phyloP scores from a whole-genome alignment of 2,113 vertebrate species.

The Silurus meridionalis region DNA sequence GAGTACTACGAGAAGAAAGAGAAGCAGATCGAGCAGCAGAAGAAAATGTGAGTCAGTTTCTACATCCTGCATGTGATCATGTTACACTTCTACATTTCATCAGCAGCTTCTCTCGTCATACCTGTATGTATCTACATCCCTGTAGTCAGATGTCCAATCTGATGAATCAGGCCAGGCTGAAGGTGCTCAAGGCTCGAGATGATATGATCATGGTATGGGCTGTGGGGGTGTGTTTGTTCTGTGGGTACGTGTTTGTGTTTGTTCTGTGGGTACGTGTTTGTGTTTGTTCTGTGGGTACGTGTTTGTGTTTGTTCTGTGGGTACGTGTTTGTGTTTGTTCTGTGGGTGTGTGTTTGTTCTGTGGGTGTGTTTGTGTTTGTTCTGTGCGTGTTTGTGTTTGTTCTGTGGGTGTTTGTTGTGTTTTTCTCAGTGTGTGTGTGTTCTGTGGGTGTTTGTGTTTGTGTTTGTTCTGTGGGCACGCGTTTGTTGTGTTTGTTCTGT shows the following conservation, averaged over 20 bases:
- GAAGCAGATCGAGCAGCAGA: constrained; percentile 98
- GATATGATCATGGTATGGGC: constrained; percentile 89
- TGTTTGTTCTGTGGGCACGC: too few species aligned
- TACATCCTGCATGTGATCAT: neutral
- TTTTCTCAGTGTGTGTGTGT: too few species aligned
- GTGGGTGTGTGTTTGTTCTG: too few species aligned
- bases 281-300: neutral
- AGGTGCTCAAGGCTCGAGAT: constrained; percentile 94
- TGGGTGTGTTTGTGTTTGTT: too few species aligned
- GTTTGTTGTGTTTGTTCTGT: neutral
- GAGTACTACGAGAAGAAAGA: constrained; percentile 99
- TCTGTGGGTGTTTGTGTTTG: too few species aligned
- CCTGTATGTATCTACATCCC: constrained; percentile 27
- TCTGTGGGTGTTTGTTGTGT: too few species aligned
- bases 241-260: neutral
- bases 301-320: neutral
- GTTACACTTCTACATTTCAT: neutral
- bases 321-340: too few species aligned
- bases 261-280: neutral
- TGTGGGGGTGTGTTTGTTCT: neutral
- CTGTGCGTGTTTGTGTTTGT: too few species aligned
- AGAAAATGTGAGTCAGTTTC: constrained; percentile 85
- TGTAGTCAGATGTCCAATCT: constrained; percentile 96
- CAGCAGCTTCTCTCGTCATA: neutral
- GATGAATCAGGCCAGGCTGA: constrained; percentile 97